These are phyloP conservation scores for Acromyrmex charruanus DNA, from an alignment of 1,140 invertebrate genomes.

Conservation along the genomic window DNA sequence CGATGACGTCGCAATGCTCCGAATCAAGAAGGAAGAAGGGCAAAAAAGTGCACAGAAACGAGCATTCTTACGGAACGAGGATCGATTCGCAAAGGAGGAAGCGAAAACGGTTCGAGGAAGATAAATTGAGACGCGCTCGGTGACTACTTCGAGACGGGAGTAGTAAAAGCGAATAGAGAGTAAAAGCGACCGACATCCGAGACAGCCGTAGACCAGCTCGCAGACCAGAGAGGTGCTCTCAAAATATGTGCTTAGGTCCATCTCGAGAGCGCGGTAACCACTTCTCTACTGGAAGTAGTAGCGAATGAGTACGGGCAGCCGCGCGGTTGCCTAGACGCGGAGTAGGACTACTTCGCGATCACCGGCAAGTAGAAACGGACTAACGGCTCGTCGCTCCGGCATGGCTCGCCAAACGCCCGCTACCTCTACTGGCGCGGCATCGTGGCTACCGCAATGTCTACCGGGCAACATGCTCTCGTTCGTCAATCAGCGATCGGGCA, in stretches of 20 bases:
- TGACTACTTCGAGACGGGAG: conserved; percentile 44
- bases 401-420: conserved; percentile 35
- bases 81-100: conserved; percentile 1
- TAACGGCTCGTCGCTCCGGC: not conserved
- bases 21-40: conserved; percentile 4
- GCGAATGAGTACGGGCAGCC: not conserved
- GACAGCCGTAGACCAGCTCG: conserved; percentile 16
- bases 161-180: conserved; percentile 8
- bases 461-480: conserved; percentile 4
- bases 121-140: conserved; percentile 48
- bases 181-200: conserved; percentile 32
- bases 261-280: conserved; percentile 7
- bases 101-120: conserved; percentile 23
- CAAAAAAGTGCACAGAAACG: conserved; percentile 42
- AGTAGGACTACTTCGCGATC: conserved; percentile 34
- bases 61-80: conserved; percentile 43
- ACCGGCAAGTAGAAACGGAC: conserved; percentile 33
- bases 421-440: conserved; percentile 61
- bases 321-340: not conserved
- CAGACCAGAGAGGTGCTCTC: not conserved
- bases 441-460: conserved; percentile 37
- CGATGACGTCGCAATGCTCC: conserved; percentile 54
- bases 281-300: conserved; percentile 26
- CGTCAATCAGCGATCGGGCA: conserved; percentile 22
- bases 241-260: conserved; percentile 13